Evolutionary conservation across 1,140 invertebrate genomes (phyloP).

Genomic region (Pachypeltis micranthus): DNA sequence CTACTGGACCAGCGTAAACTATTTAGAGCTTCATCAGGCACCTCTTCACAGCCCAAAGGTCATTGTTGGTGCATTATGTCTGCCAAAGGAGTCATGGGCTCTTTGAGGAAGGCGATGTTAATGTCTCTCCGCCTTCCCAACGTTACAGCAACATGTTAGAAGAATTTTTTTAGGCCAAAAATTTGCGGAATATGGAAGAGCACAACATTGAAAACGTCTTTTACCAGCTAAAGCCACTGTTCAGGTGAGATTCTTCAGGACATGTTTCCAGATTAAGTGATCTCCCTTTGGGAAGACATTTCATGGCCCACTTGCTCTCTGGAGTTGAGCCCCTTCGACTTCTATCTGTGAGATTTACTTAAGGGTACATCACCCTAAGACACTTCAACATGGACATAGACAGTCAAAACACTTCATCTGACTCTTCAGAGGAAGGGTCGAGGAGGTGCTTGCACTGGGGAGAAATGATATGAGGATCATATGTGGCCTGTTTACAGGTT

Average conservation of each 20-base stretch:
- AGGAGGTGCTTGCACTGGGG: too few relatives aligned
- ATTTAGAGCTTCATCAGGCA: not conserved
- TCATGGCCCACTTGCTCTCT: not conserved
- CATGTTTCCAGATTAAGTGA: too few relatives aligned
- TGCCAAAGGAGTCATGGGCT: too few relatives aligned
- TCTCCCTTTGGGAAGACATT: not conserved
- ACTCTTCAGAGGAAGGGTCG: too few relatives aligned
- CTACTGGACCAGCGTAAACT: not conserved
- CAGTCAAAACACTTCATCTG: too few relatives aligned
- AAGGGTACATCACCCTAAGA: not conserved
- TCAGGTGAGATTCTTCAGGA: not conserved
- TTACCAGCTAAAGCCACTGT: not conserved
- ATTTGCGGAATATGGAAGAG: not conserved
- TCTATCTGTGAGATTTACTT: not conserved
- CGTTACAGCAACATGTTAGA: not conserved
- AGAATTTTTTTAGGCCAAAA: not conserved
- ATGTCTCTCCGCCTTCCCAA: not conserved
- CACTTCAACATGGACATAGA: not conserved
- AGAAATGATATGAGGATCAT: too few relatives aligned
- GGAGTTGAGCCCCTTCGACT: not conserved
- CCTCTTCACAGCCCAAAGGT: not conserved
- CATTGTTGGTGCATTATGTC: not conserved
- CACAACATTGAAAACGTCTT: not conserved
- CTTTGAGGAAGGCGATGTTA: not conserved
- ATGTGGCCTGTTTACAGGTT: too few relatives aligned